Base-by-base conservation (phyloP, 2,888 invertebrate genomes). In the Amphipyra berbera region DNA sequence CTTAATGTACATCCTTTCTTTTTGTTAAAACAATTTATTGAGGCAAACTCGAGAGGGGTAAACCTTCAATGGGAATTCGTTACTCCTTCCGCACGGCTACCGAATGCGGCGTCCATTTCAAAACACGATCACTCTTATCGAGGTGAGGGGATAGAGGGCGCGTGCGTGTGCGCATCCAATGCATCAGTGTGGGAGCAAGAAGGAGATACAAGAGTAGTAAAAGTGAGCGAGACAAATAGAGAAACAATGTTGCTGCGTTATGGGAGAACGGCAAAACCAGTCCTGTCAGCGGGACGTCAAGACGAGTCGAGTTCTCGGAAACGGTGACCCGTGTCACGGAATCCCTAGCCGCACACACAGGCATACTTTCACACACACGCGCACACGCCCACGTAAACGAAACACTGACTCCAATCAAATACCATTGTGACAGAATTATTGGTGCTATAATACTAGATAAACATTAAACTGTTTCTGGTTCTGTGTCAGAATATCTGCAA, bases 321-420 rank as follows among this genome's bases (percentile, higher is more conserved):
- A 94, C 89, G 89, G 94, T 94, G 95, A 95, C 94, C 95, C 89
- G 91, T 94, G 95, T 94, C 95, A 94, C 91, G 95, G 95, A 95
- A 95, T 94, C 95, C 94, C 95, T 94, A 84, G 84, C 78, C 86
- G 79, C 91, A 90, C 91, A 92, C 89, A 88, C 74, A 75, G 59
- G 64, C 78, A 69, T 80, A 70, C 52, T 64, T 68, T 60, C 56
- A 82, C 86, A 82, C 79, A 83, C 82, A 71, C 54, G 38, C 41
- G 35, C 57, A 48, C 44, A 58, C 69, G 55, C 81, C 84, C 82
- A 82, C 79, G 66, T 78, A 81, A 79, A 79, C 59, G 66, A 78
- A 76, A 73, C 65, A 65, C 73, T 68, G 79, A 82, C 80, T 83
- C 82, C 76, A 81, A 85, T 85, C 83, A 86, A 86, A 82, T 81